phyloP scores from a whole-genome alignment of 2,888 invertebrate genomes.

The Dryadula phaetusa region DNA sequence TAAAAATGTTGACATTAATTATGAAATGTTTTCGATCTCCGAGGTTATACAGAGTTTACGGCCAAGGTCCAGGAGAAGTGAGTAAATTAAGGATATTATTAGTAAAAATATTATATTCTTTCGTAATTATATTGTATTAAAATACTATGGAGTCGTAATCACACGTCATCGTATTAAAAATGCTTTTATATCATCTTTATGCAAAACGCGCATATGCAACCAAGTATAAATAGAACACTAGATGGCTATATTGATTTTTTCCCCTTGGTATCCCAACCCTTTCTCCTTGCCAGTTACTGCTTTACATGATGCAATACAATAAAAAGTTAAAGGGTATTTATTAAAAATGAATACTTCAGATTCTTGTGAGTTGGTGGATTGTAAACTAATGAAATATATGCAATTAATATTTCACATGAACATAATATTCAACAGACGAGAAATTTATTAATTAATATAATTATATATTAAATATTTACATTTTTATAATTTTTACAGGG shows the following conservation, averaged over 20 bases:
- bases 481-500: slow-evolving; percentile 64
- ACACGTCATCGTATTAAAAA: slow-evolving; percentile 1
- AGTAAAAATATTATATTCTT: neutral
- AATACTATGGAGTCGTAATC: neutral
- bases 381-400: neutral
- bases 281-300: neutral
- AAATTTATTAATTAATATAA: neutral
- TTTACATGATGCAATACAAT: neutral
- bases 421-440: neutral
- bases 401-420: neutral
- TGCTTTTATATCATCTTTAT: neutral
- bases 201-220: neutral
- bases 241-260: slow-evolving; percentile 31
- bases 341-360: neutral
- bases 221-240: slow-evolving; percentile 3
- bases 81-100: slow-evolving; percentile 24
- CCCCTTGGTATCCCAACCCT: slow-evolving; percentile 22
- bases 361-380: too few species aligned
- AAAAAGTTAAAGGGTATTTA: neutral
- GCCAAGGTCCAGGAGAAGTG: slow-evolving; percentile 68
- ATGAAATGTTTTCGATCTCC: slow-evolving; percentile 89
- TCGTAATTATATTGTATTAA: neutral
- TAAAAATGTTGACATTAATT: slow-evolving; percentile 72
- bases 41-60: slow-evolving; percentile 88
- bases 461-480: neutral